Conservation (phyloP, 2,797 vertebrate species). For the Leptatherina wallacei region DNA sequence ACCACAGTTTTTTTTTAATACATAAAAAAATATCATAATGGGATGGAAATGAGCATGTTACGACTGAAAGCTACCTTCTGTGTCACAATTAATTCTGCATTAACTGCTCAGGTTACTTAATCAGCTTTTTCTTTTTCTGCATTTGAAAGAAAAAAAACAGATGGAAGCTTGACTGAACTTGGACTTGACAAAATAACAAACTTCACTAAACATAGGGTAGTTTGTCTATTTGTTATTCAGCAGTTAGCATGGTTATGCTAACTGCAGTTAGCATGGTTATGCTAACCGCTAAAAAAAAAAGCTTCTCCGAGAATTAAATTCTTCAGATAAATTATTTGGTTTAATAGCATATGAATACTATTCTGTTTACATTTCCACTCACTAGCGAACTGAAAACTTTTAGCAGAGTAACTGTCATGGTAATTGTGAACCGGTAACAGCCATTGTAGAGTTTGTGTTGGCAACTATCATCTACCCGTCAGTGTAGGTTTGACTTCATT, state of each 20-base stretch:
- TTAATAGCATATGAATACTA: not conserved
- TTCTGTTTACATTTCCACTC: not conserved
- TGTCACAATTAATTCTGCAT: not conserved
- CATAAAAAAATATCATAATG: not conserved
- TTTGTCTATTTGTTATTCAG: not conserved
- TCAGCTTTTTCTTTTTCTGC: not conserved
- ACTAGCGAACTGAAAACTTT: not conserved
- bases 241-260: not conserved
- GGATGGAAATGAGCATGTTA: not conserved
- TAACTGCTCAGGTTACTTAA: not conserved
- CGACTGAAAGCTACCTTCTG: not conserved
- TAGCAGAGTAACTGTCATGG: not conserved
- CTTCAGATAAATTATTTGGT: not conserved
- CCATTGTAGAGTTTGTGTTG: not conserved
- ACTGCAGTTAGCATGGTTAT: not conserved
- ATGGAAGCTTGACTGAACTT: not conserved
- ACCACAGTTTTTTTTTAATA: not conserved
- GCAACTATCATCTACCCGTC: not conserved
- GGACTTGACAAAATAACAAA: not conserved
- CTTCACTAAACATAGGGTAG: not conserved
- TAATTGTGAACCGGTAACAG: not conserved
- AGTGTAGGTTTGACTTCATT: not conserved
- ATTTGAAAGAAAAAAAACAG: not conserved
- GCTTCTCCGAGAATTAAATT: not conserved
- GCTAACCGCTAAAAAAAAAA: not conserved